phyloP scores from a whole-genome alignment of 2,113 vertebrate species.

The Misgurnus mizolepis region DNA sequence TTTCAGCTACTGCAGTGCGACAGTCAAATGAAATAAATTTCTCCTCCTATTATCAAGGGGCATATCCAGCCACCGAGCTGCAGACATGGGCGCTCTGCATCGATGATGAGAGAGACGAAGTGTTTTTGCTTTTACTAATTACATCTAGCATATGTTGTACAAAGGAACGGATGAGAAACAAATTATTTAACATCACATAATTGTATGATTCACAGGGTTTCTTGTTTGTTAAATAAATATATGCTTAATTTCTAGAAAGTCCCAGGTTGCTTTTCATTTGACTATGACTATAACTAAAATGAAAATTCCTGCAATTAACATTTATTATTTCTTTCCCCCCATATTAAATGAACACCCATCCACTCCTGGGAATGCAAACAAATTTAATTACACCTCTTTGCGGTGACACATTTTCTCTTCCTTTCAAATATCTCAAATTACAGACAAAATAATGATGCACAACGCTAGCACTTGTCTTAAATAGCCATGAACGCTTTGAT shows the following conservation, averaged over 20 bases:
- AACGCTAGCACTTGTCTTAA: neutral
- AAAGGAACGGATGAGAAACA: constrained; percentile 32
- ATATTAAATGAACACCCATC: constrained; percentile 45
- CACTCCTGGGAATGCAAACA: constrained; percentile 50
- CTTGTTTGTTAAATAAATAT: constrained; percentile 54
- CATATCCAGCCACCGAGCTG: constrained; percentile 65
- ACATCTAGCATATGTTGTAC: constrained; percentile 53
- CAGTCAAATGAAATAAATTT: constrained; percentile 77
- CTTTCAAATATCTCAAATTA: constrained; percentile 39
- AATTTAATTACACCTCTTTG: constrained; percentile 54
- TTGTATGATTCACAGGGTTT: constrained; percentile 35
- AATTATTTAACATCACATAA: constrained; percentile 11
- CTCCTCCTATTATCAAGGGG: constrained; percentile 72
- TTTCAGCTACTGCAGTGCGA: constrained; percentile 72
- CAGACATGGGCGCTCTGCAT: constrained; percentile 64
- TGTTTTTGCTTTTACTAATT: constrained; percentile 66
- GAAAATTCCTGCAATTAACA: constrained; percentile 50
- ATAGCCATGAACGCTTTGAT: constrained; percentile 27
- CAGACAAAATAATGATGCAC: constrained; percentile 41
- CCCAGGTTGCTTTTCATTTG: constrained; percentile 39
- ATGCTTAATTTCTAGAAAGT: constrained; percentile 42
- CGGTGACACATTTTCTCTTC: constrained; percentile 35
- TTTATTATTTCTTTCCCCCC: constrained; percentile 53
- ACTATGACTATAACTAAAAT: constrained; percentile 34
- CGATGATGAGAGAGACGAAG: constrained; percentile 59